These are phyloP conservation scores for Eristalis tenax DNA, from an alignment of 2,888 invertebrate genomes.

Conservation along the genomic window DNA sequence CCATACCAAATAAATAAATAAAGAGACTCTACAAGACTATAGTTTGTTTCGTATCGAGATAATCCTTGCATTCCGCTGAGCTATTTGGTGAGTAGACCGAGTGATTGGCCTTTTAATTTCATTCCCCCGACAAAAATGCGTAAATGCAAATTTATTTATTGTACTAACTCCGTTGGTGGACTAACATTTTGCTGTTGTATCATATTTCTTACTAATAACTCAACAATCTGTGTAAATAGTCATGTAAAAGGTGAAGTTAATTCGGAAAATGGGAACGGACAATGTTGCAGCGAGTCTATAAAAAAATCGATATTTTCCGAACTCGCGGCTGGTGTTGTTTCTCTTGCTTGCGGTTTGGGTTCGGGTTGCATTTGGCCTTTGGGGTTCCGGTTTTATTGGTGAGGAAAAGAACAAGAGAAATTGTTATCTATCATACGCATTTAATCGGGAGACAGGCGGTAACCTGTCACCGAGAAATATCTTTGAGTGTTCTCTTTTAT, in stretches of 20 bases:
- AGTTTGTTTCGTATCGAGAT: slow-evolving; percentile 1
- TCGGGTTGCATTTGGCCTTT: neutral
- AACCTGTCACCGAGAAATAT: neutral
- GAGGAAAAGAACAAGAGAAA: neutral
- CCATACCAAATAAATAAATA: slow-evolving; percentile 10
- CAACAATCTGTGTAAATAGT: slow-evolving; percentile 27
- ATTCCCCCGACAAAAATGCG: slow-evolving; percentile 16
- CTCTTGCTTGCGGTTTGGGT: slow-evolving; percentile 14
- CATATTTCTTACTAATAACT: slow-evolving; percentile 41
- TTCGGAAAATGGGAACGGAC: slow-evolving; percentile 14
- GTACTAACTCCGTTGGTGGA: slow-evolving; percentile 55
- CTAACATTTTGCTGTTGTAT: slow-evolving; percentile 53
- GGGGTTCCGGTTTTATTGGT: slow-evolving; percentile 16
- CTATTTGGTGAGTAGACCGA: slow-evolving; percentile 55
- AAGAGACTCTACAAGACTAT: neutral
- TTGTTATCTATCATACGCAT: neutral
- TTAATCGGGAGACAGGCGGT: neutral
- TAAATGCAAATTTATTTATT: slow-evolving; percentile 9
- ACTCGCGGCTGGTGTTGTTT: slow-evolving; percentile 37
- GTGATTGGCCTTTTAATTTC: neutral
- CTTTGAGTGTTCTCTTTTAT: neutral
- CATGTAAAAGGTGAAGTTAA: neutral
- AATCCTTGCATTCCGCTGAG: slow-evolving; percentile 49
- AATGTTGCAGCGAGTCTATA: neutral
- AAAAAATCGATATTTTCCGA: slow-evolving; percentile 53